phyloP scores from a whole-genome alignment of 2,113 vertebrate species.

The Oreotrochilus melanogaster region DNA sequence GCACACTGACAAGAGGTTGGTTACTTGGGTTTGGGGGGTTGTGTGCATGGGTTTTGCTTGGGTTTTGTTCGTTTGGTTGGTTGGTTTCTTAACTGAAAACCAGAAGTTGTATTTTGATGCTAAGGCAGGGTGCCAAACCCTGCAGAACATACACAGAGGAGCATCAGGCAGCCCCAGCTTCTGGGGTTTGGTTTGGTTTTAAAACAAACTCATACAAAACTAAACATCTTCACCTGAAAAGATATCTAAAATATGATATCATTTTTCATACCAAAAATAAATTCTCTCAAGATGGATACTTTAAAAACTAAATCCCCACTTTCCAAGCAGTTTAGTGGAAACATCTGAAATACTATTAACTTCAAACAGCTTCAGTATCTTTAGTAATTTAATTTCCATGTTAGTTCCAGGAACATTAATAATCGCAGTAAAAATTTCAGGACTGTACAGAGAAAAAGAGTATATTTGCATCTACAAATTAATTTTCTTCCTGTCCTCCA shows the following conservation, averaged over 20 bases:
- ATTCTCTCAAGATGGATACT: background rate
- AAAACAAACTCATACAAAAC: background rate
- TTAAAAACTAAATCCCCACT: background rate
- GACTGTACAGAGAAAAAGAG: background rate
- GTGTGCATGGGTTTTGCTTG: too few species aligned
- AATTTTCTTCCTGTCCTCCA: slow-evolving; percentile 18
- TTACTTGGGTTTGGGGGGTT: too few species aligned
- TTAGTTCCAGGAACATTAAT: background rate
- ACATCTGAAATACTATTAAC: background rate
- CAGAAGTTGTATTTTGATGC: background rate
- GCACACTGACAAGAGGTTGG: too few species aligned
- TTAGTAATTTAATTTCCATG: background rate
- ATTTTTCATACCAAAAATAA: background rate
- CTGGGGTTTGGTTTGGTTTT: too few species aligned
- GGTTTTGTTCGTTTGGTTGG: too few species aligned
- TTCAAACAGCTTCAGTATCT: background rate
- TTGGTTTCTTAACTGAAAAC: background rate
- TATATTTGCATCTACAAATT: background rate
- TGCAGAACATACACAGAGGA: background rate
- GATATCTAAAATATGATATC: background rate
- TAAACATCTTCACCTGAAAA: background rate
- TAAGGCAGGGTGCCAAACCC: background rate
- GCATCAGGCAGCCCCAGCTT: background rate
- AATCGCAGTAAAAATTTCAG: background rate
- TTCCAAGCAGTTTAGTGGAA: background rate